These are phyloP conservation scores for Artibeus lituratus DNA, from an alignment of 2,797 vertebrate genomes.

Conservation along the genomic window DNA sequence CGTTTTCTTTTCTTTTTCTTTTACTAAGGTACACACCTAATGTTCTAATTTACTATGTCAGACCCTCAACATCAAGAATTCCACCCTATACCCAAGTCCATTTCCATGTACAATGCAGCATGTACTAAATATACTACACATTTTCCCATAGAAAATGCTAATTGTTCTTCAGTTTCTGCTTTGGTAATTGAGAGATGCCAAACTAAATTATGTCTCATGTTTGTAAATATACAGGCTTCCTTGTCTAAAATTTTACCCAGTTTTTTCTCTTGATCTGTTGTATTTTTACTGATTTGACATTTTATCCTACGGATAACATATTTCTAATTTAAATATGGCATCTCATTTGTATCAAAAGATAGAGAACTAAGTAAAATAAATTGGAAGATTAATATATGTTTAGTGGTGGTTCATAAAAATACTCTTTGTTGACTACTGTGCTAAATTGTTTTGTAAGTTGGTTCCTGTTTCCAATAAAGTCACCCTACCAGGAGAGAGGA, in stretches of 20 bases:
- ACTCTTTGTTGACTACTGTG: not conserved
- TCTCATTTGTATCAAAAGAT: not conserved
- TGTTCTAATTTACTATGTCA: not conserved
- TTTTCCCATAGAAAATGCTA: not conserved
- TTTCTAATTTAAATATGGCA: not conserved
- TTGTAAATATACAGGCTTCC: not conserved
- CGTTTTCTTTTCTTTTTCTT: not conserved
- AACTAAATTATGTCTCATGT: not conserved
- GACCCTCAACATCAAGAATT: not conserved
- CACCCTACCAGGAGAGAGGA: not conserved
- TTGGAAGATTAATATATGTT: not conserved
- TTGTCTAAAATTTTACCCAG: not conserved
- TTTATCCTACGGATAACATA: not conserved
- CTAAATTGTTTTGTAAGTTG: conserved; percentile 13
- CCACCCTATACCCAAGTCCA: not conserved
- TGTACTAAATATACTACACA: not conserved
- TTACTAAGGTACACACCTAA: not conserved
- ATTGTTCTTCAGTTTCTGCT: not conserved
- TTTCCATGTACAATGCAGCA: not conserved
- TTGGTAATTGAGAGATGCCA: not conserved
- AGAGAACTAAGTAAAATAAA: not conserved
- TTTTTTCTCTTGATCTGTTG: not conserved
- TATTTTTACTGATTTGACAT: not conserved
- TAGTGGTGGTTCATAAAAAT: not conserved
- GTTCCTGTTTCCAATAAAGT: not conserved